A percentile compares a stretch with the other conserved stretches of the same genome.
phyloP scores from a whole-genome alignment of 2,888 invertebrate species.

The Lasioglossum leucozonium region DNA sequence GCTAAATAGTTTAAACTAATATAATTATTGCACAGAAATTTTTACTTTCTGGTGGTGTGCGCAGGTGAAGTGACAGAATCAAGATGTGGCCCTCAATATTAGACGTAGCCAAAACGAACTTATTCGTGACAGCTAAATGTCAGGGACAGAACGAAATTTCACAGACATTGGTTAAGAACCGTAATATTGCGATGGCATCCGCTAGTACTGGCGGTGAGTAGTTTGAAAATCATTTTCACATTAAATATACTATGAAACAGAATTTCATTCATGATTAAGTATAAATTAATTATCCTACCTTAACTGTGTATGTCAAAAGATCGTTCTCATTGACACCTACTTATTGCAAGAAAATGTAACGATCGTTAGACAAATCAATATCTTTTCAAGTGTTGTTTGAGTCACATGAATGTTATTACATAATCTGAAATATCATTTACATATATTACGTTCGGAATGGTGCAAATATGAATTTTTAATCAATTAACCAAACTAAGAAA shows the following conservation, averaged over 20 bases:
- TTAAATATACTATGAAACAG: not conserved
- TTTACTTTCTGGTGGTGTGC: constrained; percentile 41
- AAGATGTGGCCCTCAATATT: constrained; percentile 85
- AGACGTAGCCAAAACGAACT: constrained; percentile 84
- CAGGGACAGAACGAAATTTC: constrained; percentile 77
- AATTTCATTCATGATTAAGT: not conserved
- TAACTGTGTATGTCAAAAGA: not conserved
- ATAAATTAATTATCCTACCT: not conserved
- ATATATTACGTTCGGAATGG: not conserved
- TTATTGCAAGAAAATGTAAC: not conserved
- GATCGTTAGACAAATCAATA: not conserved
- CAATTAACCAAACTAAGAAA: not conserved
- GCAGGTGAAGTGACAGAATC: constrained; percentile 62
- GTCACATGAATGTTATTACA: constrained; percentile 36
- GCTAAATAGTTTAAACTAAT: constrained; percentile 24
- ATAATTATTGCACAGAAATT: constrained; percentile 42
- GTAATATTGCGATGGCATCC: constrained; percentile 83
- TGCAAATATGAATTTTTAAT: not conserved
- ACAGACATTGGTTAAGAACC: constrained; percentile 80
- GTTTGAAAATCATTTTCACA: constrained; percentile 13
- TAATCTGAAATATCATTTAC: constrained; percentile 52
- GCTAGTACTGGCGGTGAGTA: constrained; percentile 81
- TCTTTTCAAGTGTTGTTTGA: not conserved
- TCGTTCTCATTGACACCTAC: not conserved
- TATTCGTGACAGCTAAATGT: constrained; percentile 82